Evolutionary conservation across 1,140 invertebrate genomes (phyloP).

Genomic region (Aethina tumida): DNA sequence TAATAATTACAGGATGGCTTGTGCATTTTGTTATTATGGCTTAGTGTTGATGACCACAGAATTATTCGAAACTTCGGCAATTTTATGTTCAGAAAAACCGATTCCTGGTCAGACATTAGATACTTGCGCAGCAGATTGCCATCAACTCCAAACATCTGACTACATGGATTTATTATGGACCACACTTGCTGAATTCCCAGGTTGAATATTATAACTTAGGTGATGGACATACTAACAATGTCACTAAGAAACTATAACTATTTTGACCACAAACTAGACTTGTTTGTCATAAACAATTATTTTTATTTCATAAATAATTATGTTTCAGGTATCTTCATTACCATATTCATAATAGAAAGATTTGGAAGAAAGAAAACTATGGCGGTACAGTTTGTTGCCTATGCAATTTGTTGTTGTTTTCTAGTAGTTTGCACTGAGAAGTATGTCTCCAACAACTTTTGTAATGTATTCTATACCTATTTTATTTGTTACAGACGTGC

Average conservation of each 20-base stretch:
- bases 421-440: slow-evolving; percentile 66
- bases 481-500: slow-evolving; percentile 50
- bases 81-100: slow-evolving; percentile 35
- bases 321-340: slow-evolving; percentile 77
- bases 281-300: slow-evolving; percentile 5
- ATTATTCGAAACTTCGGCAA: slow-evolving; percentile 65
- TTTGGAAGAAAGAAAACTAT: slow-evolving; percentile 89
- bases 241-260: not conserved
- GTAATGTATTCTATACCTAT: slow-evolving; percentile 3
- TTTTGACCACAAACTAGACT: no score
- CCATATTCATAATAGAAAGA: slow-evolving; percentile 83
- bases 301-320: slow-evolving; percentile 7
- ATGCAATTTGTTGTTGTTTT: slow-evolving; percentile 70
- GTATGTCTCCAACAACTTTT: slow-evolving; percentile 41
- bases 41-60: slow-evolving; percentile 93
- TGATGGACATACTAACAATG: no score
- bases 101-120: slow-evolving; percentile 33
- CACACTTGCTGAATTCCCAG: slow-evolving; percentile 90
- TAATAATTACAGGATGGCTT: slow-evolving; percentile 63
- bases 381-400: slow-evolving; percentile 85
- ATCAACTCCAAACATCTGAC: slow-evolving; percentile 69
- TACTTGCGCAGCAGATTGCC: slow-evolving; percentile 61
- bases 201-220: no score
- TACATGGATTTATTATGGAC: slow-evolving; percentile 93
- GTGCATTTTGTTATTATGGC: slow-evolving; percentile 94